Base-by-base conservation (phyloP, 2,113 vertebrate species). In the Chamaetylas fuelleborni region DNA sequence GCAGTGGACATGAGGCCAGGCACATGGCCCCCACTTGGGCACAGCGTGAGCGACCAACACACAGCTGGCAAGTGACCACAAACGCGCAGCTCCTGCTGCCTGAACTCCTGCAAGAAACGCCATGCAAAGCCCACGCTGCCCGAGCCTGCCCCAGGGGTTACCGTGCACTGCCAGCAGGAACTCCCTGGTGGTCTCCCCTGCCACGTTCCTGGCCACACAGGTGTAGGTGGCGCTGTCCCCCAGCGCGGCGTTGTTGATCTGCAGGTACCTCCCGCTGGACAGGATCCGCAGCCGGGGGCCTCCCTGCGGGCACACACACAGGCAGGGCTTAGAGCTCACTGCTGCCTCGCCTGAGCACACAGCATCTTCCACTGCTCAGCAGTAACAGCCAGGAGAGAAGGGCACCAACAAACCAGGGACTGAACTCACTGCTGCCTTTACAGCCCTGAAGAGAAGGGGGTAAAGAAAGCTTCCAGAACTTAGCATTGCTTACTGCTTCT, bases 141-240 rank as follows among this genome's bases (percentile, higher is more conserved):
- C 31, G 22, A 53, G 79, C 16, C 40, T 12, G 26, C 33, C 43
- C 51, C n/a, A 0, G 16, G 79, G 60, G 94, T 95, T 98, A 99
- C 99, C 99, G 25, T 99, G 98, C 19, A 99, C 98, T 78, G 97
- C 97, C 80, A 99, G 97, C 90, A 98, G 69, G 95, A 99, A 99
- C 96, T 99, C 97, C 56, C 98, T 98, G 19, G 98, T 98, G 23
- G 97, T 99, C 83, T 98, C 97, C 79, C 99, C 99, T 34, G 98
- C 99, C 16, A 99, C 76, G 71, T 99, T 99, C 80, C 98, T 99
- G 48, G 99, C 99, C 64, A 99, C 98, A 64, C 99, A 99, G 6
- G 98, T 99, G 62, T 99, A 99, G 87, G 92, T 98, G 62, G 98
- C 99, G 6, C 94, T 81, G 80, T 99, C 99, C 0, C 94, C 90